Evolutionary conservation across 2,888 invertebrate species (phyloP), one percentile per base, ranked within the genome.

Genomic region (Platynereis dumerilii): DNA sequence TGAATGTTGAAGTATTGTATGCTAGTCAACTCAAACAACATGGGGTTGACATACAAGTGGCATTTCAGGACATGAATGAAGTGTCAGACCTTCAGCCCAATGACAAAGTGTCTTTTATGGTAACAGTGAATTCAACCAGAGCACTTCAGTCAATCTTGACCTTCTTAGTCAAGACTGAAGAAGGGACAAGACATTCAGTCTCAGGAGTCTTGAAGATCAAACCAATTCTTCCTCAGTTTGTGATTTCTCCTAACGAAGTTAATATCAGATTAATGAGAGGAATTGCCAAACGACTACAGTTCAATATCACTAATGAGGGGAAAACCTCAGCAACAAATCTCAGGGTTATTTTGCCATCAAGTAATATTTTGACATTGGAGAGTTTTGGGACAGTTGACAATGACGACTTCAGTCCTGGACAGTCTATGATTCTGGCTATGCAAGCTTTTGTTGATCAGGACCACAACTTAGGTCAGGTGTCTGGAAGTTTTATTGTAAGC

Each of bases 251-350:
- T n/a, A 44, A 2, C 5, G 10, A 1, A 24, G 2, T 59, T 5
- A 27, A 44, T 26, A 27, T 5, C 17, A 7, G n/a, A 2, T 24
- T 59, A 45, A 44, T 66, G 12, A 60, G 72, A 10, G 70, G 67
- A 20, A 65, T 52, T 20, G 69, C 64, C 58, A 62, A 54, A 26
- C 29, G 62, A 10, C 54, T 71, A 27, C 66, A 74, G 29, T 54
- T 74, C 2, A 63, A 61, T 26, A 58, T 75, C 2, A 68, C 65
- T n/a, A 75, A 75, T 55, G 58, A 58, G 27, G 75, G 75, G 44
- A 63, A 70, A n/a, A 65, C 71, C 1, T 28, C 66, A 15, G 74
- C 75, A 1, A 68, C 55, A 20, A 64, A 68, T 68, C 60, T 74
- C 1, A 56, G 24, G 45, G 53, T 66, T 27, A 34, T 58, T 15